phyloP scores from a whole-genome alignment of 1,140 invertebrate species.

The Bactericera cockerelli region DNA sequence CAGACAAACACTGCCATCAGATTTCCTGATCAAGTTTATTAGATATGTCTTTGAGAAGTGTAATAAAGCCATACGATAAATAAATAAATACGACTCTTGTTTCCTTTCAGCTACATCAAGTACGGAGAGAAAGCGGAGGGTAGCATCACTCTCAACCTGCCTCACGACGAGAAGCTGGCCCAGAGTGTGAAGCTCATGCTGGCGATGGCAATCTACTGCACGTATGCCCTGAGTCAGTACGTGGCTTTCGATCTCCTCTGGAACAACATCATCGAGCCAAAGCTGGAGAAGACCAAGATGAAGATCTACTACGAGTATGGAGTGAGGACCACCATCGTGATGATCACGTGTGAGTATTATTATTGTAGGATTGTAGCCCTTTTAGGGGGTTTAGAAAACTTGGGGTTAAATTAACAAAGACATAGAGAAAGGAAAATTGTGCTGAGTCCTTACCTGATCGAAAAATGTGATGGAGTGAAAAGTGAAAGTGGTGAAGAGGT shows the following conservation, averaged over 20 bases:
- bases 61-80: too few species aligned
- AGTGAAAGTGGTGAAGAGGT: too few species aligned
- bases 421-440: too few species aligned
- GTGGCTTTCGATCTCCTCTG: conserved; percentile 78
- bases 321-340: conserved; percentile 46
- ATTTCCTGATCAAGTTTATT: too few species aligned
- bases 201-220: conserved; percentile 64
- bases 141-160: conserved; percentile 53
- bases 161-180: conserved; percentile 45
- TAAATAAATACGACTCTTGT: too few species aligned
- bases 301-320: conserved; percentile 45
- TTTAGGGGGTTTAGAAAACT: too few species aligned
- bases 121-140: conserved; percentile 45
- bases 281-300: conserved; percentile 26
- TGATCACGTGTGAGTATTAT: conserved; percentile 61
- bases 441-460: too few species aligned
- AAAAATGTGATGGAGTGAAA: too few species aligned
- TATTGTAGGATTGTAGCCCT: too few species aligned
- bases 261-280: conserved; percentile 43
- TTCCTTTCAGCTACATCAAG: conserved; percentile 42
- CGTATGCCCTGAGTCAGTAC: conserved; percentile 73
- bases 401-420: too few species aligned
- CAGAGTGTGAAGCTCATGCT: conserved; percentile 58
- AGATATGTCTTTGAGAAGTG: too few species aligned
- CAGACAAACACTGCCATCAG: too few species aligned